A percentile compares a stretch with the other conserved stretches of the same genome.
phyloP scores from a whole-genome alignment of 2,797 vertebrate genomes.

The Gambusia yucatana region DNA sequence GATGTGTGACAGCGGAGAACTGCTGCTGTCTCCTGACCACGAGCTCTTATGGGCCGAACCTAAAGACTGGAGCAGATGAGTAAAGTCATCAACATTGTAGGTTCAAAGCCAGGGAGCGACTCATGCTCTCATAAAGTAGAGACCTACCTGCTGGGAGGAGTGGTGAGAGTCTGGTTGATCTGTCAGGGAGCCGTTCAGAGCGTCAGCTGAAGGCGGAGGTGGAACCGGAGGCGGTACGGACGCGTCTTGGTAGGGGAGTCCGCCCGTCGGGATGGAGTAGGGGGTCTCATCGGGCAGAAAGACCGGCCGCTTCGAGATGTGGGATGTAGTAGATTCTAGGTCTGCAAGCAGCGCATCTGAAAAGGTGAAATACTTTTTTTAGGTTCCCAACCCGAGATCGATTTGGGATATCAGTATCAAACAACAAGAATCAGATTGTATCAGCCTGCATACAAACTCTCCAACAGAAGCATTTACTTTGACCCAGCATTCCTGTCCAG shows the following conservation, averaged over 20 bases:
- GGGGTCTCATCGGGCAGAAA: constrained; percentile 92
- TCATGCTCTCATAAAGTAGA: not conserved
- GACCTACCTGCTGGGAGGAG: constrained; percentile 87
- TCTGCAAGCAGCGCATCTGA: constrained; percentile 94
- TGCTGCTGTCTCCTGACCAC: constrained; percentile 82
- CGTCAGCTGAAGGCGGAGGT: constrained; percentile 88
- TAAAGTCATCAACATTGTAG: not conserved
- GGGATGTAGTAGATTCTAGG: constrained; percentile 96
- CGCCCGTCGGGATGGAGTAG: constrained; percentile 92
- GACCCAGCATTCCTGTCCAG: no score
- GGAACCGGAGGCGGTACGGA: constrained; percentile 88
- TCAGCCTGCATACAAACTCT: no score
- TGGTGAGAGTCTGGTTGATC: constrained; percentile 83
- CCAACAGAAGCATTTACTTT: no score
- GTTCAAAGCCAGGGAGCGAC: not conserved
- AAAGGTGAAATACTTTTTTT: constrained; percentile 3
- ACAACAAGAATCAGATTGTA: no score
- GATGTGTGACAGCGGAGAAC: constrained; percentile 79
- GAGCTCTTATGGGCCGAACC: constrained; percentile 84
- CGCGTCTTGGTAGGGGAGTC: constrained; percentile 90
- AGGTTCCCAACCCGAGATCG: not conserved
- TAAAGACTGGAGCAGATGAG: constrained; percentile 75
- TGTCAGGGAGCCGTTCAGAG: constrained; percentile 89
- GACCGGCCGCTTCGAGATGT: constrained; percentile 93
- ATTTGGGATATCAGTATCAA: no score